Conservation (phyloP, 2,113 vertebrate genomes). For the Ginglymostoma cirratum region DNA sequence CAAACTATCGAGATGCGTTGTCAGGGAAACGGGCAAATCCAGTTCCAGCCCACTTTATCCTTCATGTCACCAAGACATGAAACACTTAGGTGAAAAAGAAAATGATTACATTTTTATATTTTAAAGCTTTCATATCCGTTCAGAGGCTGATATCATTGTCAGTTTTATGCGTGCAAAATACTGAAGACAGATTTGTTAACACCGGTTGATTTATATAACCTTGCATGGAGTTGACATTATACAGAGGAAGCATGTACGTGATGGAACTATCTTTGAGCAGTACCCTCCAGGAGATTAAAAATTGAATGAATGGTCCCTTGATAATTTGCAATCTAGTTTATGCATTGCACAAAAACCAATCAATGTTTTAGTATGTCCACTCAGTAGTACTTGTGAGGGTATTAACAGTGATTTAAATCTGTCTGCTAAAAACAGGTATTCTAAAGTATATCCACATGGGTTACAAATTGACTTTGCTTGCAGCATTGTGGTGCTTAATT, state of each 20-base stretch:
- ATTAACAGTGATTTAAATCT: neutral
- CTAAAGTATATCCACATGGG: neutral
- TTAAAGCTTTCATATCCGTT: constrained; percentile 17
- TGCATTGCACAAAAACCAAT: neutral
- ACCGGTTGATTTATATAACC: neutral
- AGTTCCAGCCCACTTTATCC: neutral
- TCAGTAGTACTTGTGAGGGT: neutral
- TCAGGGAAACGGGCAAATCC: constrained; percentile 27
- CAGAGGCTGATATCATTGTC: neutral
- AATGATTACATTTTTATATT: neutral
- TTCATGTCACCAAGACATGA: constrained; percentile 6
- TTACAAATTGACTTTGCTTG: neutral
- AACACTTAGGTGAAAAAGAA: neutral
- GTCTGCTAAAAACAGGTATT: neutral
- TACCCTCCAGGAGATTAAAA: neutral
- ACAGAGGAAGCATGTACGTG: neutral
- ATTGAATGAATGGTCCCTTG: neutral
- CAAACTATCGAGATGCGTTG: neutral
- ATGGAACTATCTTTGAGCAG: neutral
- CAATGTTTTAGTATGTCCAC: neutral
- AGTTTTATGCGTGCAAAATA: neutral
- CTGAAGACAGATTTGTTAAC: neutral
- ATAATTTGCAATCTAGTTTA: neutral
- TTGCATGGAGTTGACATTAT: neutral
- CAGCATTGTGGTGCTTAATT: neutral